Conservation (phyloP, 92 coral and sea anemone genomes). For the Epizoanthus fatuus region DNA sequence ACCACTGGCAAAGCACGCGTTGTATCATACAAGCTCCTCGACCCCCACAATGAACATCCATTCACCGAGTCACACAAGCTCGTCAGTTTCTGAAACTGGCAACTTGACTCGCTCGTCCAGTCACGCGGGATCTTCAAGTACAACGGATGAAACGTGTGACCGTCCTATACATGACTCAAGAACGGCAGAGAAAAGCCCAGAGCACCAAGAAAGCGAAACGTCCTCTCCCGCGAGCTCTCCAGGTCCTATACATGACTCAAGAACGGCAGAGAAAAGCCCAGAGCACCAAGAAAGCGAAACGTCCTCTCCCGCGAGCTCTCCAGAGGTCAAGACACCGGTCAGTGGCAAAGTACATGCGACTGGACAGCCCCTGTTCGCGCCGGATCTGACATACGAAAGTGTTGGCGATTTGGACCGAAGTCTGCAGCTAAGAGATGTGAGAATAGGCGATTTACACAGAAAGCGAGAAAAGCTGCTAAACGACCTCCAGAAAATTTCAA, state of each 20-base stretch:
- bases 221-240: background rate
- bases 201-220: background rate
- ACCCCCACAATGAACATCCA: background rate
- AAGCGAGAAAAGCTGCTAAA: conserved; percentile 19
- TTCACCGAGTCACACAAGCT: background rate
- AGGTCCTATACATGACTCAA: background rate
- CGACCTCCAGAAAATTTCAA: conserved; percentile 25
- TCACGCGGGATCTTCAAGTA: background rate
- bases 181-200: background rate
- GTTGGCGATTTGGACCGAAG: conserved; percentile 34
- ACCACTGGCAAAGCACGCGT: background rate
- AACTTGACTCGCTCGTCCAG: background rate
- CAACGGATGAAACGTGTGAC: background rate
- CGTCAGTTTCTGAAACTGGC: background rate
- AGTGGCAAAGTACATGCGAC: background rate
- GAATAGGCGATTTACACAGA: conserved; percentile 13
- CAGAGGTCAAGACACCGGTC: background rate
- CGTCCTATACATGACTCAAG: background rate
- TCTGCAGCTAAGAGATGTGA: conserved; percentile 29
- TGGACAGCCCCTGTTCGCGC: background rate
- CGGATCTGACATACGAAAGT: background rate
- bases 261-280: background rate
- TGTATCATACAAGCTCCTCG: background rate
- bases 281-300: background rate
- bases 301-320: background rate